Evolutionary conservation across 2,888 invertebrate species (phyloP).

Genomic region (Synergus japonicus): DNA sequence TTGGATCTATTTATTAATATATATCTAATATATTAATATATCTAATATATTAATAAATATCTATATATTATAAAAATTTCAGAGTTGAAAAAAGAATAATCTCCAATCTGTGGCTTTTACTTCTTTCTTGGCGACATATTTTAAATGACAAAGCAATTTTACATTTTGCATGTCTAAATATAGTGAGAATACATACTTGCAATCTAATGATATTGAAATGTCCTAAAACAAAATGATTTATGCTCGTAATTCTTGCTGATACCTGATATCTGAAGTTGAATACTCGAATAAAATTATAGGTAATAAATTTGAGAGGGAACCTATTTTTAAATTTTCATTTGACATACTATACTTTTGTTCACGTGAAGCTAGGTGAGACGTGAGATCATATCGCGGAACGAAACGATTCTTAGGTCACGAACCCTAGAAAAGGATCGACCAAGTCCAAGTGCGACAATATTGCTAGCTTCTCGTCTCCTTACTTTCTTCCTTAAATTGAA

Average conservation of each 20-base stretch:
- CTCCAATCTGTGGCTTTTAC: background rate
- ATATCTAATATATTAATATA: too few species aligned
- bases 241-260: background rate
- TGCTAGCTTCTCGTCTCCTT: slow-evolving; percentile 29
- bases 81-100: background rate
- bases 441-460: slow-evolving; percentile 39
- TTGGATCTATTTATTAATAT: background rate
- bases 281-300: background rate
- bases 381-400: slow-evolving; percentile 47
- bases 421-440: slow-evolving; percentile 39
- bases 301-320: background rate
- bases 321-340: background rate
- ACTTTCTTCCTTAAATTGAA: slow-evolving; percentile 27
- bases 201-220: background rate
- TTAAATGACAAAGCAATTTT: background rate
- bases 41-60: too few species aligned
- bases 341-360: background rate
- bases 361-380: slow-evolving; percentile 21
- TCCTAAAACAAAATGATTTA: background rate
- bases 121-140: background rate
- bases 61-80: background rate
- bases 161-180: background rate
- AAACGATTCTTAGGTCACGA: slow-evolving; percentile 50
- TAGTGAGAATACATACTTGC: background rate
- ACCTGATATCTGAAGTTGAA: background rate